Conservation (phyloP, 2,888 invertebrate species). For the Drosophila borborema region DNA sequence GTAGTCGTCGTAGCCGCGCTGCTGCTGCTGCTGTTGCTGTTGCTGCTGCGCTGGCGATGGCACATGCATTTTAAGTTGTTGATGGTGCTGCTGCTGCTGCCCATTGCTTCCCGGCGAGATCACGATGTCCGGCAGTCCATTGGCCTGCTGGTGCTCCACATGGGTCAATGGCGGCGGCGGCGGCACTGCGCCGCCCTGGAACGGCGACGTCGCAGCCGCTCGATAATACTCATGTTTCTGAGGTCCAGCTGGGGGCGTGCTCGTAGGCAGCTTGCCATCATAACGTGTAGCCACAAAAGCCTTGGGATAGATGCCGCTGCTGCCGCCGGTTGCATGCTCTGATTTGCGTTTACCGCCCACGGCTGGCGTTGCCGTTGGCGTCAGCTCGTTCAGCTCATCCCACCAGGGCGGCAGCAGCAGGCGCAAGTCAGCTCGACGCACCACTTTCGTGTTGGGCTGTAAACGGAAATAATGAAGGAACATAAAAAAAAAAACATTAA, state of each 20-base stretch:
- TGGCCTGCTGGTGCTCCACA: conserved; percentile 55
- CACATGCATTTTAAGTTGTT: conserved; percentile 60
- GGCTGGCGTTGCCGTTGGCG: conserved; percentile 45
- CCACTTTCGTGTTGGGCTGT: conserved; percentile 85
- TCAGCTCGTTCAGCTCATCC: conserved; percentile 94
- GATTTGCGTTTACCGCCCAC: conserved; percentile 39
- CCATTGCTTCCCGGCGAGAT: conserved; percentile 80
- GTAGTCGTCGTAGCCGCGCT: conserved; percentile 89
- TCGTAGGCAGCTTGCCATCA: conserved; percentile 76
- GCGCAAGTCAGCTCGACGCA: conserved; percentile 95
- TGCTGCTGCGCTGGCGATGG: conserved; percentile 83
- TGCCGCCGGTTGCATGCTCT: conserved; percentile 36
- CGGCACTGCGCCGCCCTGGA: conserved; percentile 79
- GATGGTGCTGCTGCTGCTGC: conserved; percentile 42
- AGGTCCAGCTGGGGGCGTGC: conserved; percentile 38
- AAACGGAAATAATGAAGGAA: not conserved
- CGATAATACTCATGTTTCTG: conserved; percentile 86
- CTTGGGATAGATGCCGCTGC: conserved; percentile 60
- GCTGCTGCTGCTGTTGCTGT: conserved; percentile 86
- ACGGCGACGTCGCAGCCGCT: conserved; percentile 87
- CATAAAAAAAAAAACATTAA: not conserved
- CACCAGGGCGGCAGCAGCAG: conserved; percentile 98
- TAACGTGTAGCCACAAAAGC: conserved; percentile 81
- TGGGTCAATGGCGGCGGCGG: conserved; percentile 55
- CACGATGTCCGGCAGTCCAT: conserved; percentile 82